Percentiles rank a stretch among this genome's conserved stretches.
Evolutionary conservation across 2,797 vertebrate genomes (phyloP).

Genomic region (Pseudotriccus pelzelni): DNA sequence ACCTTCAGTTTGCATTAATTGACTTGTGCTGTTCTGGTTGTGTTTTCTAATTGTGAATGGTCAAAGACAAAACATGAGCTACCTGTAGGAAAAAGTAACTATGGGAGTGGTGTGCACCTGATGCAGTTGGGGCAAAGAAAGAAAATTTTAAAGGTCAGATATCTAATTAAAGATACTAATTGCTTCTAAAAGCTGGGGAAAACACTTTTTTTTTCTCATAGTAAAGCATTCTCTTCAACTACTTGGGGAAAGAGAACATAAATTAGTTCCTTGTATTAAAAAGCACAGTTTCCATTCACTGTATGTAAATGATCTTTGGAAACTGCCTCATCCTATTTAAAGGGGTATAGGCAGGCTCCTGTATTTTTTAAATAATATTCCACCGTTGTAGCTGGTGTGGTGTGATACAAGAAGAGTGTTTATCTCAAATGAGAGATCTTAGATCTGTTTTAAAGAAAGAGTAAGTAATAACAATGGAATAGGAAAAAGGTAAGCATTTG

Average conservation of each 20-base stretch:
- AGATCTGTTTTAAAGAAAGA: not conserved
- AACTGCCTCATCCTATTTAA: not conserved
- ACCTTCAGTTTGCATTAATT: not conserved
- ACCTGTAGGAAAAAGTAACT: not conserved
- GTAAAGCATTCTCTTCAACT: not conserved
- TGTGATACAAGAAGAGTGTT: not conserved
- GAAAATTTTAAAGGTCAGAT: constrained; percentile 10
- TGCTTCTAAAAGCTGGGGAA: not conserved
- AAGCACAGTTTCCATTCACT: not conserved
- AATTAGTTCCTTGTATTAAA: not conserved
- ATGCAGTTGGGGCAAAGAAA: not conserved
- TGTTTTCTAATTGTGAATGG: not conserved
- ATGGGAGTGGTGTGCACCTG: not conserved
- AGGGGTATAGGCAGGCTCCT: not conserved
- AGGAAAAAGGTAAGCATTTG: not conserved
- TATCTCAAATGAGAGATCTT: not conserved
- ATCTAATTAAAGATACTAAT: not conserved
- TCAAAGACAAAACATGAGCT: not conserved
- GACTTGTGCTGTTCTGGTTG: not conserved
- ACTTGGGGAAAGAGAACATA: not conserved
- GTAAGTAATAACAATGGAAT: not conserved
- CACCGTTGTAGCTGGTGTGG: not conserved
- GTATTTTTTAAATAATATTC: not conserved
- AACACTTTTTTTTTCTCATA: not conserved
- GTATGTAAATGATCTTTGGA: not conserved